phyloP scores from a whole-genome alignment of 2,797 vertebrate genomes.

The Sus cebifrons region DNA sequence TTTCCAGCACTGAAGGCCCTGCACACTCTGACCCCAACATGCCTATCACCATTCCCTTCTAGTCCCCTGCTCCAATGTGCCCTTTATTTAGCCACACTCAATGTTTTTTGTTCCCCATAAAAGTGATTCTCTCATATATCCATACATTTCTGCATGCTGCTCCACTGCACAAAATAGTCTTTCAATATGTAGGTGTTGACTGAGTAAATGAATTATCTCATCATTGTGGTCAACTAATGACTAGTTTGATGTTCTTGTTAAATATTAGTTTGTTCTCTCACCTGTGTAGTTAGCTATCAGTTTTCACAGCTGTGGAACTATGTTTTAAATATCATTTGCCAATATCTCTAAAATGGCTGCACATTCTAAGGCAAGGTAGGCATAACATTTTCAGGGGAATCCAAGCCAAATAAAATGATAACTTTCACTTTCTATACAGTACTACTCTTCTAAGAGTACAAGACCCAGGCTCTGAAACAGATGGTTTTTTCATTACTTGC shows the following conservation, averaged over 20 bases:
- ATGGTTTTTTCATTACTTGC: conserved; percentile 9
- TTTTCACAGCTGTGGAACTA: conserved; percentile 6
- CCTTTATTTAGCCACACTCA: background rate
- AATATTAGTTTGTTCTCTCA: background rate
- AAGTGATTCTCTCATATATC: background rate
- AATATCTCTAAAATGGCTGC: background rate
- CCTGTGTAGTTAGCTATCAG: background rate
- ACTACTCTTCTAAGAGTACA: background rate
- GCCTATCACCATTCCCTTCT: background rate
- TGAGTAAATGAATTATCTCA: conserved; percentile 21
- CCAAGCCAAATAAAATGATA: conserved; percentile 48
- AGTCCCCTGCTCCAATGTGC: background rate
- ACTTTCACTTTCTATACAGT: conserved; percentile 44
- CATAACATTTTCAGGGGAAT: conserved; percentile 34
- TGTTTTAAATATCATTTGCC: conserved; percentile 14
- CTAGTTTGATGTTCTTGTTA: conserved; percentile 45
- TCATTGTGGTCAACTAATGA: conserved; percentile 1
- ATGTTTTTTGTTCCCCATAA: background rate
- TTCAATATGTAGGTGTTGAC: background rate
- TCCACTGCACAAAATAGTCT: conserved; percentile 3
- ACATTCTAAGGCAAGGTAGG: background rate
- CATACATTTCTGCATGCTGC: background rate
- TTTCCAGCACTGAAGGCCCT: background rate
- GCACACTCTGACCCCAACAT: background rate
- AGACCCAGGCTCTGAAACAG: background rate